These are phyloP conservation scores for Stenodema calcarata DNA, from an alignment of 2,888 invertebrate genomes.

Conservation along the genomic window DNA sequence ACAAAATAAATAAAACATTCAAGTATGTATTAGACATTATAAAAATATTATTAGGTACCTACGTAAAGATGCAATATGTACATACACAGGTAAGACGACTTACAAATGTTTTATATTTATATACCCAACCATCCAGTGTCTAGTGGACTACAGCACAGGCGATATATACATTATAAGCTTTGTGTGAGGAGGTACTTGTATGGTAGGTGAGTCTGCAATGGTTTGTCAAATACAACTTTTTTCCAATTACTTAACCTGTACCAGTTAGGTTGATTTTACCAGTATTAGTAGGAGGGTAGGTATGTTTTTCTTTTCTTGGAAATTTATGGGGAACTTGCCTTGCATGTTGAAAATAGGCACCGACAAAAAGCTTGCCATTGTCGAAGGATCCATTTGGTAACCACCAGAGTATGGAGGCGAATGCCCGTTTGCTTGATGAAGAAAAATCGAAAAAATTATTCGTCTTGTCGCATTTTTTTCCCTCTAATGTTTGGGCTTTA, in stretches of 20 bases:
- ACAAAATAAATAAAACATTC: background rate
- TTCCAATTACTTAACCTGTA: background rate
- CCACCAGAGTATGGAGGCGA: constrained; percentile 63
- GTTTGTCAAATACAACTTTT: background rate
- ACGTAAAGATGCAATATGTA: background rate
- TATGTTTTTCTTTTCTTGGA: background rate
- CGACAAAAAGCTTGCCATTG: constrained; percentile 62
- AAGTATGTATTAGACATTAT: background rate
- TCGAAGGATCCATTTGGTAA: constrained; percentile 65
- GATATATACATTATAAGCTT: too few species aligned
- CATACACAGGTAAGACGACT: background rate
- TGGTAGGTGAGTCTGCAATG: background rate
- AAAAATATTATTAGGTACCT: background rate
- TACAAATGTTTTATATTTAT: background rate
- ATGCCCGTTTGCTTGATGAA: constrained; percentile 59
- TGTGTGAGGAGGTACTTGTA: background rate
- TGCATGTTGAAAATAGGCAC: constrained; percentile 75
- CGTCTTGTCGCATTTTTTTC: too few species aligned
- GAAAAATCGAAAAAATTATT: background rate
- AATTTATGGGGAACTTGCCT: constrained; percentile 60
- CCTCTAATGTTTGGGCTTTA: too few species aligned
- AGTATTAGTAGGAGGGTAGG: background rate
- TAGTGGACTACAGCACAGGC: too few species aligned
- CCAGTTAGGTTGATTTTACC: background rate
- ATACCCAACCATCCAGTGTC: background rate